Percentiles rank a stretch among this genome's conserved stretches.
Evolutionary conservation across 2,113 vertebrate species (phyloP).

Genomic region (Eira barbara): DNA sequence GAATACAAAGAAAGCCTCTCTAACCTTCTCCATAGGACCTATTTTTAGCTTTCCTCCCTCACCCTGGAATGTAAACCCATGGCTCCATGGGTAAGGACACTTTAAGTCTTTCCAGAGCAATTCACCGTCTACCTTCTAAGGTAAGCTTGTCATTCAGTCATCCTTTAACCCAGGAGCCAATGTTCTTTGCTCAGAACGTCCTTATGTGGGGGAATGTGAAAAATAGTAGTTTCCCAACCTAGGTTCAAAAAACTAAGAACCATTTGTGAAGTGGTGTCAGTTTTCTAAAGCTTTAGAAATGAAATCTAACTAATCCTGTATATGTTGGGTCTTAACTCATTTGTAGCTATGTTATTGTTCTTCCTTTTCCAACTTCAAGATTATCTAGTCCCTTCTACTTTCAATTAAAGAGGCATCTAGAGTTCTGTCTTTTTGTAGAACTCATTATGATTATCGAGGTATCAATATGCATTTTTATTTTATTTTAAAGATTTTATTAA

Average conservation of each 20-base stretch:
- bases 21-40: not conserved
- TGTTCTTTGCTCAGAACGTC: not conserved
- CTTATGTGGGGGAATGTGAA: not conserved
- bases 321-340: not conserved
- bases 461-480: not conserved
- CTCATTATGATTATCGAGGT: not conserved
- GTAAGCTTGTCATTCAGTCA: not conserved
- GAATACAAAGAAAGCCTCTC: not conserved
- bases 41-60: not conserved
- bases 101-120: not conserved
- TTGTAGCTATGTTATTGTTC: not conserved
- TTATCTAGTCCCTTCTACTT: not conserved
- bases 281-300: not conserved
- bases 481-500: no score
- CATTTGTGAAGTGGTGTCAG: not conserved
- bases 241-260: not conserved
- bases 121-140: not conserved
- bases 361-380: not conserved
- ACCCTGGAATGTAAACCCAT: not conserved
- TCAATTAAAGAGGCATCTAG: not conserved
- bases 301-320: not conserved
- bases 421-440: not conserved
- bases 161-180: not conserved
- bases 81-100: not conserved
- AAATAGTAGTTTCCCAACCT: not conserved